A percentile compares a stretch with the other conserved stretches of the same genome.
Conservation (phyloP, 1,140 invertebrate species). For the Caenorhabditis brenneri region DNA sequence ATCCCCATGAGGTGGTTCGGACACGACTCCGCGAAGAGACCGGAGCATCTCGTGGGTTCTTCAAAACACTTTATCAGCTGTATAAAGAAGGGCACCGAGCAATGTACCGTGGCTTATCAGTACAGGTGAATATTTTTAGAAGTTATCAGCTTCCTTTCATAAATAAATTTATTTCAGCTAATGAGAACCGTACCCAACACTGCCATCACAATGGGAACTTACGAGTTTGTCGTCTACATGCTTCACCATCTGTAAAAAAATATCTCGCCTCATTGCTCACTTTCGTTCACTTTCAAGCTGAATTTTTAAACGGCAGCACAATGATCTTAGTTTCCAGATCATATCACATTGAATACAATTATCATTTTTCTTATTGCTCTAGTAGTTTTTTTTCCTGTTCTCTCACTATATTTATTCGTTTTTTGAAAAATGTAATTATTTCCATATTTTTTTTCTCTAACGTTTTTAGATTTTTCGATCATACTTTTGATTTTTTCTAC, state of each 20-base stretch:
- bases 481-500: background rate
- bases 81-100: conserved; percentile 52
- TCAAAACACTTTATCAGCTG: conserved; percentile 47
- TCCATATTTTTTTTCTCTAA: background rate
- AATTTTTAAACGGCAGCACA: background rate
- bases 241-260: conserved; percentile 45
- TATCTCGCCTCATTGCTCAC: background rate
- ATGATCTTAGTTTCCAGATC: conserved; percentile 1
- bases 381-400: background rate
- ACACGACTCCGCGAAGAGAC: conserved; percentile 57
- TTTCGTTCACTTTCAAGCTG: background rate
- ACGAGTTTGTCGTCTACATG: conserved; percentile 58
- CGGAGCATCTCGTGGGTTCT: conserved; percentile 48
- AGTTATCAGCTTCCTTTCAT: background rate
- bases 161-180: conserved; percentile 45
- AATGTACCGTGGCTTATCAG: conserved; percentile 56
- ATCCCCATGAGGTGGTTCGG: conserved; percentile 59
- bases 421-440: conserved; percentile 40
- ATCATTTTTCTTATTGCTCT: conserved; percentile 16
- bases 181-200: conserved; percentile 58
- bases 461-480: background rate
- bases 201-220: conserved; percentile 58
- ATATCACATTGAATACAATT: background rate
- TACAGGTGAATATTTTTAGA: conserved; percentile 46
- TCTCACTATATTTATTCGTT: conserved; percentile 34